Conservation (phyloP, 2,797 vertebrate species). For the Notolepis coatsorum region DNA sequence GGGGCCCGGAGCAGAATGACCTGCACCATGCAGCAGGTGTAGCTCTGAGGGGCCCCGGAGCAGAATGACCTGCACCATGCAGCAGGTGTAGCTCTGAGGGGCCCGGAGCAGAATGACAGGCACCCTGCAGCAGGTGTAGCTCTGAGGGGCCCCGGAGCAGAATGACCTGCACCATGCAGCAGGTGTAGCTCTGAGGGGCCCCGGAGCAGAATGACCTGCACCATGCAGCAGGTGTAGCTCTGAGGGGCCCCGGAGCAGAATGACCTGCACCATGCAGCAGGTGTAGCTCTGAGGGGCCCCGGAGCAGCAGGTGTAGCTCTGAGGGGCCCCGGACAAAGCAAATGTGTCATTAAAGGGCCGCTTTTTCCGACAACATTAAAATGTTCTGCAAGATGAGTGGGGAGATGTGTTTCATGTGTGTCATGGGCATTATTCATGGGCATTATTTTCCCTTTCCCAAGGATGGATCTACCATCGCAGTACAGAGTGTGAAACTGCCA, state of each 20-base stretch:
- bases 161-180: conserved; percentile 38
- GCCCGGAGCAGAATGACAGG: conserved; percentile 24
- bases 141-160: conserved; percentile 33
- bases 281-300: conserved; percentile 41
- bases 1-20: conserved; percentile 29
- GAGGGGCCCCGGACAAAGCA: conserved; percentile 6
- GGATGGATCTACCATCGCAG: no score
- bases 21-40: conserved; percentile 36
- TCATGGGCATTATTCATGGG: no score
- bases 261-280: conserved; percentile 38
- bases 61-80: conserved; percentile 37
- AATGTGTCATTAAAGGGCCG: conserved; percentile 4
- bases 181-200: conserved; percentile 39
- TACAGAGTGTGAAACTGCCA: no score
- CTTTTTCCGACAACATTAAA: no score
- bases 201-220: conserved; percentile 27
- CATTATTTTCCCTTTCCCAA: no score
- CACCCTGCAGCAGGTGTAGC: conserved; percentile 34
- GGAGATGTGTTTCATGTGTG: no score
- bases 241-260: conserved; percentile 28
- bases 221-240: conserved; percentile 37
- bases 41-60: conserved; percentile 32
- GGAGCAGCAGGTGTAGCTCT: no score
- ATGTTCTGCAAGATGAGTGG: no score
- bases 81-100: conserved; percentile 43